A percentile compares a stretch with the other conserved stretches of the same genome.
These are phyloP conservation scores for Trigoniulus corallinus DNA, from an alignment of 1,140 invertebrate genomes.

Conservation along the genomic window DNA sequence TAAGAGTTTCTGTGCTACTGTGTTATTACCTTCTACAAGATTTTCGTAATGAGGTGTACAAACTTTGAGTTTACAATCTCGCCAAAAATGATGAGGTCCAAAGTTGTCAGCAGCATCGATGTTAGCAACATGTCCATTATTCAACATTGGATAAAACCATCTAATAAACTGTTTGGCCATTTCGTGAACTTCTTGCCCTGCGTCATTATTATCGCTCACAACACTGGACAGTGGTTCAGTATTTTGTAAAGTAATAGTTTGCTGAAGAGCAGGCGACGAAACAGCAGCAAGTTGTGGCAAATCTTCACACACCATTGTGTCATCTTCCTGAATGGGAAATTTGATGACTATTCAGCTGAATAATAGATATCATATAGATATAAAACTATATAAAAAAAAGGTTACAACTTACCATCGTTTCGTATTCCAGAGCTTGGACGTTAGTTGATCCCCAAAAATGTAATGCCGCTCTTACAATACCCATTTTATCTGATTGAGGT, in stretches of 20 bases:
- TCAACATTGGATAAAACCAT: slow-evolving; percentile 42
- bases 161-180: slow-evolving; percentile 35
- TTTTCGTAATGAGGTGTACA: slow-evolving; percentile 11
- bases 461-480: not conserved
- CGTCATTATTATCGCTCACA: not conserved
- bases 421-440: not conserved
- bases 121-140: slow-evolving; percentile 16
- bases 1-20: slow-evolving; percentile 25
- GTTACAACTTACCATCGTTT: not conserved
- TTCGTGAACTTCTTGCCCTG: slow-evolving; percentile 20
- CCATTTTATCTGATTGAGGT: not conserved
- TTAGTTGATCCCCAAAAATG: not conserved
- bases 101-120: slow-evolving; percentile 18
- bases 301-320: not conserved
- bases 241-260: slow-evolving; percentile 4
- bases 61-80: slow-evolving; percentile 26
- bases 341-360: too few species aligned
- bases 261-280: not conserved
- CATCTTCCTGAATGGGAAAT: not conserved
- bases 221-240: not conserved
- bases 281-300: not conserved
- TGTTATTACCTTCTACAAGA: slow-evolving; percentile 14
- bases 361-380: too few species aligned
- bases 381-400: too few species aligned
- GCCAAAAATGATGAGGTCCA: slow-evolving; percentile 36